phyloP scores from a whole-genome alignment of 1,140 invertebrate species.

The Parapsyche elsis region DNA sequence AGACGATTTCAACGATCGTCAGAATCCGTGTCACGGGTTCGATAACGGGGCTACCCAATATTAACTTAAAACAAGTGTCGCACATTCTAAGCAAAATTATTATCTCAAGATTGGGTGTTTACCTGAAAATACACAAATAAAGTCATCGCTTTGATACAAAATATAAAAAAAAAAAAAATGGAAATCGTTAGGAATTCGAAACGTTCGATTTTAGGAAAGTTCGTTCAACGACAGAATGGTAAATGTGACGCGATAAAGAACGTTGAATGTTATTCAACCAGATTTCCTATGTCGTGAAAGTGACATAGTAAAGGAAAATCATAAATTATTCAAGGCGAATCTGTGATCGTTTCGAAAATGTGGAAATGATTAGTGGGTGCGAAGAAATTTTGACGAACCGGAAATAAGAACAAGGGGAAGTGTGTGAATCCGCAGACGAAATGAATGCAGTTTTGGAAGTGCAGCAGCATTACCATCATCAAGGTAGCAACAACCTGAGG shows the following conservation, averaged over 20 bases:
- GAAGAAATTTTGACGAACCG: background rate
- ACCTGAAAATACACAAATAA: background rate
- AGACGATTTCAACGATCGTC: slow-evolving; percentile 1
- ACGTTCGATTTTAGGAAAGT: slow-evolving; percentile 4
- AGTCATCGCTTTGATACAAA: background rate
- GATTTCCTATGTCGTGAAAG: slow-evolving; percentile 12
- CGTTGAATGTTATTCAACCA: slow-evolving; percentile 7
- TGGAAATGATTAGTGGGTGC: background rate
- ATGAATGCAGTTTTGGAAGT: background rate
- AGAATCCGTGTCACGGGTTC: slow-evolving; percentile 1
- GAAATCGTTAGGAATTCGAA: background rate
- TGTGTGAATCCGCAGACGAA: background rate
- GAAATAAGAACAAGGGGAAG: slow-evolving; percentile 21
- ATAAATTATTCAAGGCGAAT: background rate
- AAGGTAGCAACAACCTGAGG: slow-evolving; percentile 3
- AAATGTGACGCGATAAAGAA: background rate
- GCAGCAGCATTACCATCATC: background rate
- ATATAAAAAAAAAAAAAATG: background rate
- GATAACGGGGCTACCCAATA: background rate
- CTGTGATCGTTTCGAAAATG: background rate
- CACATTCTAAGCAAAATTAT: too few relatives aligned
- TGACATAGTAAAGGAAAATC: background rate
- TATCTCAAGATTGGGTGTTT: too few relatives aligned
- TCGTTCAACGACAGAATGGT: background rate
- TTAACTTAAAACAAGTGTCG: too few relatives aligned